These are phyloP conservation scores for Spilarctia lutea DNA, from an alignment of 2,888 invertebrate species.

Conservation along the genomic window DNA sequence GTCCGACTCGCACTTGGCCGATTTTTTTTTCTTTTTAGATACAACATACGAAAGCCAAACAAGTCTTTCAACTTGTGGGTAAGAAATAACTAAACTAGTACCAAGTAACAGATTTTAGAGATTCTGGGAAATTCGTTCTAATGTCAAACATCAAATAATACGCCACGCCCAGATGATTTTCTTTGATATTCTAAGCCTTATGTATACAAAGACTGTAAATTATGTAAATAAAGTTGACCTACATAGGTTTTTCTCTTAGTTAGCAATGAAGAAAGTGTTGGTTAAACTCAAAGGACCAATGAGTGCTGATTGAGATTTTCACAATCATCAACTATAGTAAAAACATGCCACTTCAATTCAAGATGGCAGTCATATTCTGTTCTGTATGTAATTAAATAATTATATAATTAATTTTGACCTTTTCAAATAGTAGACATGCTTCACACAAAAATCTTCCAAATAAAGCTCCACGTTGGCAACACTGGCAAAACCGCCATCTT, in stretches of 20 bases:
- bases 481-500: not conserved
- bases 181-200: not conserved
- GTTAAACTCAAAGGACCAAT: not conserved
- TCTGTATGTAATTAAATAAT: not conserved
- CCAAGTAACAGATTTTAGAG: not conserved
- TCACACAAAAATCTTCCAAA: not conserved
- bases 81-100: too few species aligned
- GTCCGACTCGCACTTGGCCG: too few species aligned
- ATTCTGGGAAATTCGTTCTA: not conserved
- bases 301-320: too few species aligned
- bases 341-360: not conserved
- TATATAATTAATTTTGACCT: not conserved
- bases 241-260: not conserved
- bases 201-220: not conserved
- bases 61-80: not conserved
- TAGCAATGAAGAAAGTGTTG: not conserved
- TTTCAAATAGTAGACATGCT: not conserved
- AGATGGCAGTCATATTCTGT: not conserved
- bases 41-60: not conserved
- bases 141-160: not conserved
- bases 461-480: not conserved
- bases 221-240: not conserved
- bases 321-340: not conserved
- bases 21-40: not conserved
- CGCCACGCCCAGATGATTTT: not conserved